Evolutionary conservation across 2,888 invertebrate species (phyloP).

Genomic region (Andrena trimmerana): DNA sequence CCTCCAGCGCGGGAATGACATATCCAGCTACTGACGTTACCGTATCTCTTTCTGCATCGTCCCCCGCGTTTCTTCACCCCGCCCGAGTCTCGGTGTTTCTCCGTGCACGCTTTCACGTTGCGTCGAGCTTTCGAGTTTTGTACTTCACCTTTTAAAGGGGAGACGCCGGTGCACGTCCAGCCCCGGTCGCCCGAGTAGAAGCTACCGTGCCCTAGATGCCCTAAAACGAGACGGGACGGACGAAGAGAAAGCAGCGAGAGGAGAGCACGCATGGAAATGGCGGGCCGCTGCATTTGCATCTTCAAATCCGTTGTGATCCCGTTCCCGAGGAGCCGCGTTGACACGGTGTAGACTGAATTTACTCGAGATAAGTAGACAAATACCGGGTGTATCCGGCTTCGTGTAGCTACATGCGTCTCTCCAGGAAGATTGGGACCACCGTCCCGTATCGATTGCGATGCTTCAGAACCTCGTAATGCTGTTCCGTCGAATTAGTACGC

Average conservation of each 20-base stretch:
- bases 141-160: conserved; percentile 66
- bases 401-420: conserved; percentile 51
- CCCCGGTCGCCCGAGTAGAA: neutral
- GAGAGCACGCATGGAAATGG: conserved; percentile 55
- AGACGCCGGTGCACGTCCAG: conserved; percentile 26
- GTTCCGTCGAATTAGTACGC: conserved; percentile 63
- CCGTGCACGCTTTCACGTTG: conserved; percentile 58
- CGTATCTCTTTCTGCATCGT: conserved; percentile 22
- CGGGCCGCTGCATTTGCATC: conserved; percentile 68
- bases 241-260: conserved; percentile 7
- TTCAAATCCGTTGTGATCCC: conserved; percentile 72
- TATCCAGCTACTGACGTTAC: conserved; percentile 37
- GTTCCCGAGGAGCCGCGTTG: conserved; percentile 61
- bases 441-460: conserved; percentile 57
- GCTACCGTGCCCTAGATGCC: neutral
- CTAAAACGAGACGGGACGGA: conserved; percentile 24
- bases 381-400: conserved; percentile 59
- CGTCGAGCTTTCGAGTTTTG: conserved; percentile 50
- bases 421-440: conserved; percentile 55
- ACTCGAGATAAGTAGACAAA: conserved; percentile 73
- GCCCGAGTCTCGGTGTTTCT: conserved; percentile 16
- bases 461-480: conserved; percentile 46
- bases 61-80: conserved; percentile 20
- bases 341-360: conserved; percentile 71
- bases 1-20: conserved; percentile 59